Percentiles rank a stretch among this genome's conserved stretches.
Evolutionary conservation across 2,888 invertebrate genomes (phyloP).

Genomic region (Chesias legatella): DNA sequence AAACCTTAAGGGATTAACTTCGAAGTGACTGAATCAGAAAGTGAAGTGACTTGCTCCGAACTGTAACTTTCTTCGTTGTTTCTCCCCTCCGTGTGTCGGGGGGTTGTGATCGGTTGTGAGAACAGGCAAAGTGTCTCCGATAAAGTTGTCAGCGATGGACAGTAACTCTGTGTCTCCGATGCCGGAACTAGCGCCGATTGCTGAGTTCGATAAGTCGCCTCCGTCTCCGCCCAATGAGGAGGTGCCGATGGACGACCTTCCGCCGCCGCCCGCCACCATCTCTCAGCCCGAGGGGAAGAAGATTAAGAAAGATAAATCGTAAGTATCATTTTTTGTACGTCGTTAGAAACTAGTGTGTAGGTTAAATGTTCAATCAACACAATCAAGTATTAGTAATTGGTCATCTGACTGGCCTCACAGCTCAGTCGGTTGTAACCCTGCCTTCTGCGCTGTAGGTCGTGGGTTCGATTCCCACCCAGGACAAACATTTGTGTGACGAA

Average conservation of each 20-base stretch:
- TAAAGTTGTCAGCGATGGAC: slow-evolving; percentile 82
- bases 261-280: slow-evolving; percentile 82
- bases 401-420: too few species aligned
- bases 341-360: too few species aligned
- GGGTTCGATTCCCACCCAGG: too few species aligned
- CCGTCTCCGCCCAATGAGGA: slow-evolving; percentile 83
- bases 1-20: slow-evolving; percentile 4
- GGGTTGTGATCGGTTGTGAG: slow-evolving; percentile 45
- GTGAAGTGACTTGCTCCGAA: slow-evolving; percentile 1
- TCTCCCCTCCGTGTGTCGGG: slow-evolving; percentile 59
- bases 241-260: slow-evolving; percentile 83
- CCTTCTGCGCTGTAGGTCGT: too few species aligned
- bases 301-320: slow-evolving; percentile 56
- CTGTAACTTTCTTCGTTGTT: slow-evolving; percentile 12
- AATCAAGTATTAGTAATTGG: too few species aligned
- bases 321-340: slow-evolving; percentile 38
- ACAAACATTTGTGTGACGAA: too few species aligned
- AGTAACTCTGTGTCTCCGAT: slow-evolving; percentile 85
- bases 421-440: too few species aligned
- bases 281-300: slow-evolving; percentile 80
- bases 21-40: neutral
- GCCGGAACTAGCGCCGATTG: slow-evolving; percentile 85
- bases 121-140: slow-evolving; percentile 78
- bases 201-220: slow-evolving; percentile 86
- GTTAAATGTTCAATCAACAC: too few species aligned